Evolutionary conservation across 2,888 invertebrate species (phyloP).

Genomic region (Hofmannophila pseudospretella): DNA sequence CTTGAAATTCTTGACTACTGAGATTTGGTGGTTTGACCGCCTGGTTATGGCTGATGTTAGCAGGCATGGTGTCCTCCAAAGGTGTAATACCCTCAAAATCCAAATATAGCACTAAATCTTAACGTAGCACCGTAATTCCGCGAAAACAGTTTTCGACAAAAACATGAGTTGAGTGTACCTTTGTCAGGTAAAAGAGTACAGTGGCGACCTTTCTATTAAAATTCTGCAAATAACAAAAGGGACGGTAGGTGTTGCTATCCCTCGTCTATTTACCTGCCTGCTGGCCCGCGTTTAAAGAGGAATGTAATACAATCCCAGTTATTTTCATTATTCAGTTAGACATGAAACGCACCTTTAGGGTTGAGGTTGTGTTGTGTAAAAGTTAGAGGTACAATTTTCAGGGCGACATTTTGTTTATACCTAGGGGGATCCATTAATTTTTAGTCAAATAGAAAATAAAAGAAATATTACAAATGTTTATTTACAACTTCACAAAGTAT

Average conservation of each 20-base stretch:
- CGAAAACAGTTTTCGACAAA: neutral
- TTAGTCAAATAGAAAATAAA: no score
- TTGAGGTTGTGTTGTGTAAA: constrained; percentile 3
- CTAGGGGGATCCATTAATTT: no score
- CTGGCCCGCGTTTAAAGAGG: constrained; percentile 57
- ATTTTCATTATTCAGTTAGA: constrained; percentile 65
- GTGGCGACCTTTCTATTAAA: constrained; percentile 59
- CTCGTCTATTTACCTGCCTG: constrained; percentile 55
- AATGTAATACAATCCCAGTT: constrained; percentile 69
- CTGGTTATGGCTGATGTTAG: no score
- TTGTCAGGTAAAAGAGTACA: neutral
- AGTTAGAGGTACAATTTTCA: constrained; percentile 3
- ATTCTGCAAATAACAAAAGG: constrained; percentile 70
- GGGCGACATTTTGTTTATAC: neutral
- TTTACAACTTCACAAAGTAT: no score
- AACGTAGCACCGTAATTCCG: no score
- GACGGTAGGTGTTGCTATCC: constrained; percentile 48
- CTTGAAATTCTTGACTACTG: no score
- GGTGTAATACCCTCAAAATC: no score
- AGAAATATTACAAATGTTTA: no score
- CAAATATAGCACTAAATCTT: no score
- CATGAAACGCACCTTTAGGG: constrained; percentile 31
- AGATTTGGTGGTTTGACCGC: no score
- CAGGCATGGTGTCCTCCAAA: no score
- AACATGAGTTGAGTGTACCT: neutral